phyloP scores from a whole-genome alignment of 1,140 invertebrate species.

The Sogatella furcifera region DNA sequence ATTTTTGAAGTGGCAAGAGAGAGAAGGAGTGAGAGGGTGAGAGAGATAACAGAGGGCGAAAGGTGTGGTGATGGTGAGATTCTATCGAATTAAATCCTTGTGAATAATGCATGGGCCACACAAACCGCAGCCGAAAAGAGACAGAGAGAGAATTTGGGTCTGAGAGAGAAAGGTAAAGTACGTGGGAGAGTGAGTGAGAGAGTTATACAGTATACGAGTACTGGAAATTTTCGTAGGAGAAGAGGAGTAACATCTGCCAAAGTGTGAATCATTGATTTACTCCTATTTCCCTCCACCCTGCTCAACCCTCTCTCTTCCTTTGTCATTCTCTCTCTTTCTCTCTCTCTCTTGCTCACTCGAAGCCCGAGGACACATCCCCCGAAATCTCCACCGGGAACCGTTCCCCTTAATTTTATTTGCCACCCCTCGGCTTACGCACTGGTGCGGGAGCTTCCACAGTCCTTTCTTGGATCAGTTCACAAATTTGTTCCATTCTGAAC shows the following conservation, averaged over 20 bases:
- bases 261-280: conserved; percentile 3
- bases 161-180: too few relatives aligned
- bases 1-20: background rate
- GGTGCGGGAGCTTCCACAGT: background rate
- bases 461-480: conserved; percentile 2
- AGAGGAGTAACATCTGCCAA: background rate
- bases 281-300: background rate
- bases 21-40: background rate
- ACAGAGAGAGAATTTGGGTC: too few relatives aligned
- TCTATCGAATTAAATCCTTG: conserved; percentile 3
- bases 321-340: too few relatives aligned
- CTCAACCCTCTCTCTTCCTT: too few relatives aligned
- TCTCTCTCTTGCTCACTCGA: too few relatives aligned
- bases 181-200: too few relatives aligned
- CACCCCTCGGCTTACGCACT: background rate
- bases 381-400: background rate
- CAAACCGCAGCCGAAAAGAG: background rate
- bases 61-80: background rate
- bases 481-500: background rate
- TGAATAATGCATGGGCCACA: conserved; percentile 3
- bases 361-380: too few relatives aligned
- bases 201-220: too few relatives aligned
- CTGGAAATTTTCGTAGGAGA: too few relatives aligned
- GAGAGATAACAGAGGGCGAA: background rate
- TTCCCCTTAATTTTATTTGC: conserved; percentile 1